Evolutionary conservation across 2,113 vertebrate species (phyloP), one percentile per base, ranked within the genome.

Genomic region (Henicopernis longicauda): DNA sequence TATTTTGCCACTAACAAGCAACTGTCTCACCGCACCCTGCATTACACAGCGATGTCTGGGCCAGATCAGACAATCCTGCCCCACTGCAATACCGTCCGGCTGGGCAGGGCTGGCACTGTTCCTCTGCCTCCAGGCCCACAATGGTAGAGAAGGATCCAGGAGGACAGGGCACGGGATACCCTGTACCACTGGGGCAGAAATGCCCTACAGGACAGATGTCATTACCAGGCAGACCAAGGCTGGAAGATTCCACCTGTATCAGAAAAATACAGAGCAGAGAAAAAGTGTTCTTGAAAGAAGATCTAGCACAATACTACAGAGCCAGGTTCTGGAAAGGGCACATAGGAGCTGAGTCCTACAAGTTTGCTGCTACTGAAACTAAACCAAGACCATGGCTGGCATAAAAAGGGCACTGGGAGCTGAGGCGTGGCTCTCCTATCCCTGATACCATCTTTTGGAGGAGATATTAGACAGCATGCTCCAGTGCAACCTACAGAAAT

Each of bases 121-220:
- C 93, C 67, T 97, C 38, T 32, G 92, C 86, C 72, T 95, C 98
- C 83, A 99, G 97, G 19, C 99, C 99, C 67, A 66, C 25, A 15
- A 91, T 92, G 9, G 97, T 47, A 36, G 99, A 99, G 40, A 98
- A 98, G 92, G 98, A 98, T 13, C 99, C 99, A 3, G 97, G 82
- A 34, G 98, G 98, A 81, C 99, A 99, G 6, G 99, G 99, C 25
- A 98, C 40, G 4, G 99, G 99, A 42, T 97, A 96, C 7, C 95
- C 86, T 1, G 97, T 98, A 45, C 99, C 99, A 40, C 85, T 47
- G 16, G 99, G 99, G 74, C 99, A 99, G 97, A 98, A 99, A 94
- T 99, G 98, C 10, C 99, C 99, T 32, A 95, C 55, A 2, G 98
- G 99, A 77, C 99, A 99, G 95, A 99, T 90, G 73, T 97, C 96